phyloP scores from a whole-genome alignment of 2,888 invertebrate species.

The Brachypterus glaber region DNA sequence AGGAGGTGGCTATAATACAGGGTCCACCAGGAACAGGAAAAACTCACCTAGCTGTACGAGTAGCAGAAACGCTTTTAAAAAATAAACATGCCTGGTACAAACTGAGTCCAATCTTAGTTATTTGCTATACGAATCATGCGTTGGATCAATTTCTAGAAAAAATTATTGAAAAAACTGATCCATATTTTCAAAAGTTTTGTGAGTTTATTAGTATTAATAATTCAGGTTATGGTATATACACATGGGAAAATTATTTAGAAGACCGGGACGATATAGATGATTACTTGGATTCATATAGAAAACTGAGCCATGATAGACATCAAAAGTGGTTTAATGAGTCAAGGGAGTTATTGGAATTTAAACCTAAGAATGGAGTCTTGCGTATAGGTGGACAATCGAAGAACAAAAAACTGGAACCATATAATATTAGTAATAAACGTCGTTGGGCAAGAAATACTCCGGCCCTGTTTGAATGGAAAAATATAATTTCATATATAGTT shows the following conservation, averaged over 20 bases:
- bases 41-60: conserved; percentile 68
- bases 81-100: conserved; percentile 46
- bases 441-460: no score
- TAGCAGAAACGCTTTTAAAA: conserved; percentile 56
- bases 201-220: no score
- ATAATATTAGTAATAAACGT: conserved; percentile 31
- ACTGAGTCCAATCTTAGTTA: conserved; percentile 57
- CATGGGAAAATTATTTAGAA: no score
- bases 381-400: conserved; percentile 63
- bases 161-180: conserved; percentile 47
- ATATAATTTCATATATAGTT: no score
- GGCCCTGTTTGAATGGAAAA: no score
- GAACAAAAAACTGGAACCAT: conserved; percentile 46
- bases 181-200: conserved; percentile 49
- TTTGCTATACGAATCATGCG: conserved; percentile 81
- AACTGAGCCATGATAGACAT: no score
- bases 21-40: conserved; percentile 87
- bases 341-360: no score
- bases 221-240: no score
- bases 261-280: no score
- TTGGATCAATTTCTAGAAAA: conserved; percentile 77
- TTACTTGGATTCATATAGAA: no score
- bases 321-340: no score
- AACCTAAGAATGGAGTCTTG: no score
- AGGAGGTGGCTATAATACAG: conserved; percentile 69